These are phyloP conservation scores for Symphodus melops DNA, from an alignment of 2,113 vertebrate genomes.

Conservation along the genomic window DNA sequence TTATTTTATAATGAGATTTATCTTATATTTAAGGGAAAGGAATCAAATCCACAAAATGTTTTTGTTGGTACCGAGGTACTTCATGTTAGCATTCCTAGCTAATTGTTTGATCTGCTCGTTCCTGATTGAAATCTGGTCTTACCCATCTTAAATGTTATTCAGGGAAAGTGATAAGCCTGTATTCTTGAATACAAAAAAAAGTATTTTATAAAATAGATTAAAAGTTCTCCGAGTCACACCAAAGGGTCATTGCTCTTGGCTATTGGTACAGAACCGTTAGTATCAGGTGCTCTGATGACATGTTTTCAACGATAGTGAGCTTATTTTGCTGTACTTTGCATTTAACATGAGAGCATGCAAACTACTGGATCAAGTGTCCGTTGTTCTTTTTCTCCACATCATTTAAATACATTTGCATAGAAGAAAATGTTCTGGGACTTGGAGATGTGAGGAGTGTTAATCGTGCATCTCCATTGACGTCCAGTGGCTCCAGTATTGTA, in stretches of 20 bases:
- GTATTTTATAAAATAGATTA: not conserved
- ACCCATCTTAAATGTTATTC: not conserved
- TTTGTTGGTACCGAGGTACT: too few species aligned
- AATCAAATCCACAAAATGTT: too few species aligned
- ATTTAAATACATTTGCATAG: conserved; percentile 54
- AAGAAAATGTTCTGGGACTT: conserved; percentile 22
- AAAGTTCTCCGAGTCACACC: not conserved
- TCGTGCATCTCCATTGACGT: not conserved
- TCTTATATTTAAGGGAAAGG: too few species aligned
- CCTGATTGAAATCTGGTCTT: not conserved
- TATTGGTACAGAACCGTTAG: not conserved
- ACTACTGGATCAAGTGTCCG: conserved; percentile 24
- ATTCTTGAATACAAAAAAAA: not conserved
- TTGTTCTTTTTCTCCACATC: conserved; percentile 33
- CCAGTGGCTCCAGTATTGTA: not conserved
- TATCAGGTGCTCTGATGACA: conserved; percentile 7
- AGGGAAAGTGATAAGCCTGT: not conserved
- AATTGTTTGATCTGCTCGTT: not conserved
- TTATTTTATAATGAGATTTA: too few species aligned
- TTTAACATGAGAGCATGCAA: conserved; percentile 54
- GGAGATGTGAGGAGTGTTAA: conserved; percentile 32
- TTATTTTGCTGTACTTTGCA: conserved; percentile 48
- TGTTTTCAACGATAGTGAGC: conserved; percentile 12
- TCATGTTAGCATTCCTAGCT: too few species aligned
- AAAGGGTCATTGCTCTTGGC: not conserved